Conservation (phyloP, 2,113 vertebrate genomes). For the Bos taurus region ARS-UCD2.0 NC_037333.1:95138001-95138500, state of each 20-base stretch:
- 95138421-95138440: neutral
- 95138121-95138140: neutral
- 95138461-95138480: neutral
- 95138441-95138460: neutral
- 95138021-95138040: neutral
- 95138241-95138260: neutral
- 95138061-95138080: neutral
- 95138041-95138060: neutral
- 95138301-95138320: neutral
- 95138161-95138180: neutral
- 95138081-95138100: neutral
- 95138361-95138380: neutral
- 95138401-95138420: neutral
- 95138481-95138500: neutral
- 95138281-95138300: neutral
- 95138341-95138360: neutral
- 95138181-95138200: neutral
- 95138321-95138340: neutral
- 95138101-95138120: neutral
- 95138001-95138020: neutral
- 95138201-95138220: neutral
- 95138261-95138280: neutral
- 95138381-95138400: neutral
- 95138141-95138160: neutral
- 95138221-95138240: neutral